Percentiles rank a stretch among this genome's conserved stretches.
Evolutionary conservation across 2,888 invertebrate species (phyloP).

Genomic region (Chrysodeixis includens): DNA sequence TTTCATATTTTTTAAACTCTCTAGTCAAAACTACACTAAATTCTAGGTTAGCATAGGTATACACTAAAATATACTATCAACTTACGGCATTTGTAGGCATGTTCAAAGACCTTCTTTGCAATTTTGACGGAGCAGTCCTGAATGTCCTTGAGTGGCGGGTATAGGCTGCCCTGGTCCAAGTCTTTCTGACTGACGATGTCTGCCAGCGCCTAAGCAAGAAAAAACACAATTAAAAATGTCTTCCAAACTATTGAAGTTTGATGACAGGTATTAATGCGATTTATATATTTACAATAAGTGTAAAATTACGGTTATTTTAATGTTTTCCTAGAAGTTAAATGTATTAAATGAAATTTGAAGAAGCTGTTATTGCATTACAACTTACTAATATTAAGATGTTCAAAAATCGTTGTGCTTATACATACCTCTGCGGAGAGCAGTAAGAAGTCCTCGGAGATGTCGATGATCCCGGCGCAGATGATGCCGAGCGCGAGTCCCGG

Average conservation of each 20-base stretch:
- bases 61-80: conserved; percentile 5
- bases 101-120: conserved; percentile 94
- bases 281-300: too few species aligned
- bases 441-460: conserved; percentile 97
- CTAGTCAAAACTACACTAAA: too few species aligned
- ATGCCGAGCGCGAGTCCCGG: conserved; percentile 98
- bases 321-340: background rate
- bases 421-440: conserved; percentile 96
- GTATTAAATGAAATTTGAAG: background rate
- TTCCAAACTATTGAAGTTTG: too few species aligned
- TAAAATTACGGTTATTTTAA: too few species aligned
- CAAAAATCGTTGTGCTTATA: too few species aligned
- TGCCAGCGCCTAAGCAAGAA: conserved; percentile 91
- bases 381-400: too few species aligned
- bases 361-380: too few species aligned
- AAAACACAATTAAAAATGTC: background rate
- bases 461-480: conserved; percentile 95
- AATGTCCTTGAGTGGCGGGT: conserved; percentile 96
- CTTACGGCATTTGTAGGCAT: conserved; percentile 93
- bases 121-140: conserved; percentile 96
- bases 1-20: too few species aligned
- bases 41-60: too few species aligned
- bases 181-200: conserved; percentile 94
- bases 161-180: conserved; percentile 95
- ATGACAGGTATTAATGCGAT: too few species aligned